Base-by-base conservation (phyloP, 2,888 invertebrate genomes). In the Lycophotia porphyrea region DNA sequence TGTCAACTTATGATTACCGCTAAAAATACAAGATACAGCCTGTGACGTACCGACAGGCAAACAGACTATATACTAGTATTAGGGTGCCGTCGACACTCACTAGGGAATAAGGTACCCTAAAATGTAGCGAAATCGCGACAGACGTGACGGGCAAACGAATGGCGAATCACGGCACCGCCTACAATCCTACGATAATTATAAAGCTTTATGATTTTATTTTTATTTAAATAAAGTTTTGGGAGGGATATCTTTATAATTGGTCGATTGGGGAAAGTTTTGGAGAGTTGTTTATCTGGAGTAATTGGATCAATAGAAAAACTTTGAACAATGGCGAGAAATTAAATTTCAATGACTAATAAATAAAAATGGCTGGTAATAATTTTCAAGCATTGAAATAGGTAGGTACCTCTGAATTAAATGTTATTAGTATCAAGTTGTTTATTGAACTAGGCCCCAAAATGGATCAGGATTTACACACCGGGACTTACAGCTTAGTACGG, bases 81-180 rank as follows among this genome's bases (percentile, higher is more conserved):
- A 49, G 24, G 15, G 11, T 5, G 2, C 39, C 31, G 8, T 13
- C 13, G 18, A n/a, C 24, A 49, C 5, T 13, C 8, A 11, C 27
- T 21, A 36, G 3, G 13, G 8, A 39, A 5, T 49, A 21, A n/a
- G 0, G 2, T n/a, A n/a, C 52, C 42, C 52, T 39, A 42, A 74
- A 93, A 92, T 90, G 90, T 90, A 84, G 88, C 81, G 78, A 82
- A 83, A 75, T 84, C 78, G 69, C 80, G 78, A 72, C 81, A 89
- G 88, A 93, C 93, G 93, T 93, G 93, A 92, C 88, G 75, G 44
- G 93, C 83, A 91, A 91, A 86, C 87, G 84, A 93, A 93, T 91
- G 72, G 84, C 71, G 81, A 90, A 89, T 90, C 90, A 87, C 86
- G 79, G 78, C 74, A 66, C 47, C 71, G 68, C 70, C 34, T 5